A percentile compares a stretch with the other conserved stretches of the same genome.
phyloP scores from a whole-genome alignment of 2,113 vertebrate genomes.

The Gymnarchus niloticus region DNA sequence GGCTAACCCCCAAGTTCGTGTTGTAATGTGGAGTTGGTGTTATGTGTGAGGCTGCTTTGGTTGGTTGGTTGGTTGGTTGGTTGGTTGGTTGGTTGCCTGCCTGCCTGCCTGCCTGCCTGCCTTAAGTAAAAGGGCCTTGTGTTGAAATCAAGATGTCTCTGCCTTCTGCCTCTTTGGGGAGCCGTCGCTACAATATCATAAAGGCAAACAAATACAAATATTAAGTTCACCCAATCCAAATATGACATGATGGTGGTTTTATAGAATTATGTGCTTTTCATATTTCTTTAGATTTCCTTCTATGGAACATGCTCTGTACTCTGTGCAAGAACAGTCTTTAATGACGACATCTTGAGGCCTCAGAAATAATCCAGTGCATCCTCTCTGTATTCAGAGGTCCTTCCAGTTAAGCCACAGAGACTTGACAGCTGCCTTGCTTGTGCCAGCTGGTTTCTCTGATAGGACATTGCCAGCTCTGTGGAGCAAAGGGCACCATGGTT shows the following conservation, averaged over 20 bases:
- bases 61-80: no score
- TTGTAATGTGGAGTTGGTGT: no score
- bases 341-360: slow-evolving; percentile 32
- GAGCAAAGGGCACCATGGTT: background rate
- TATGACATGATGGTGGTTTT: slow-evolving; percentile 37
- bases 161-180: no score
- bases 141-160: no score
- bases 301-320: slow-evolving; percentile 53
- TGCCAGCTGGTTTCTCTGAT: background rate
- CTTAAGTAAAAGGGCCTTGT: no score
- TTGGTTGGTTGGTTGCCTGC: no score
- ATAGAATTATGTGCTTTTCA: slow-evolving; percentile 25
- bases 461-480: slow-evolving; percentile 33
- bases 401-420: slow-evolving; percentile 43
- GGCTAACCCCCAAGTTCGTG: no score
- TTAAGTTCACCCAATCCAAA: slow-evolving; percentile 6
- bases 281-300: slow-evolving; percentile 50
- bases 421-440: background rate
- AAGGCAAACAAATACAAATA: slow-evolving; percentile 50
- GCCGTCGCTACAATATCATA: no score
- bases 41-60: no score
- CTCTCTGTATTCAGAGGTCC: slow-evolving; percentile 34
- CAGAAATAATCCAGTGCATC: slow-evolving; percentile 46
- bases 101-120: no score
- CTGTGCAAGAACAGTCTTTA: slow-evolving; percentile 46